Evolutionary conservation across 2,888 invertebrate species (phyloP).

Genomic region (Chalcosyrphus nemorum): DNA sequence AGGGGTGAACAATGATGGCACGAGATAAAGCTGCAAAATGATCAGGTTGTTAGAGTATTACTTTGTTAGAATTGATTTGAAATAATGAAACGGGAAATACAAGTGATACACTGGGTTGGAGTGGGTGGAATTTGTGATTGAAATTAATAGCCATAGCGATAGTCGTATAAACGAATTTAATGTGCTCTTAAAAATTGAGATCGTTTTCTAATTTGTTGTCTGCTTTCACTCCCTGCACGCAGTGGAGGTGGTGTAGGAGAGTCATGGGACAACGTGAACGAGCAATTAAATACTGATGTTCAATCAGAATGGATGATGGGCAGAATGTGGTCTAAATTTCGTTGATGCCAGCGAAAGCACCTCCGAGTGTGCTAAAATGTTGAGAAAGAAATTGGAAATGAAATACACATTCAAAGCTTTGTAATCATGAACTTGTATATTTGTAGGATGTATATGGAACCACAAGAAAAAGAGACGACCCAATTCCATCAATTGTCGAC

Average conservation of each 20-base stretch:
- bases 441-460: too few species aligned
- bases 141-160: constrained; percentile 6
- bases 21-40: constrained; percentile 22
- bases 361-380: too few species aligned
- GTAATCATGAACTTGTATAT: too few species aligned
- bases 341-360: too few species aligned
- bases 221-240: background rate
- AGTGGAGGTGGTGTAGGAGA: background rate
- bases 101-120: constrained; percentile 14
- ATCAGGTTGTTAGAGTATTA: constrained; percentile 20
- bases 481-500: too few species aligned
- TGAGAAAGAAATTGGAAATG: too few species aligned
- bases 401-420: too few species aligned
- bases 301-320: background rate
- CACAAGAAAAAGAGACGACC: too few species aligned
- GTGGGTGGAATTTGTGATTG: constrained; percentile 14
- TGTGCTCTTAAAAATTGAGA: background rate
- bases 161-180: constrained; percentile 7
- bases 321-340: background rate
- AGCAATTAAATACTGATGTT: background rate
- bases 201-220: background rate
- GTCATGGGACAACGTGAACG: background rate
- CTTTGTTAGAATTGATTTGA: background rate
- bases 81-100: constrained; percentile 10
- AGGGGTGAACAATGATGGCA: constrained; percentile 21